Evolutionary conservation across 2,113 vertebrate genomes (phyloP), one percentile per base, ranked within the genome.

Genomic region (Halichoeres trimaculatus): DNA sequence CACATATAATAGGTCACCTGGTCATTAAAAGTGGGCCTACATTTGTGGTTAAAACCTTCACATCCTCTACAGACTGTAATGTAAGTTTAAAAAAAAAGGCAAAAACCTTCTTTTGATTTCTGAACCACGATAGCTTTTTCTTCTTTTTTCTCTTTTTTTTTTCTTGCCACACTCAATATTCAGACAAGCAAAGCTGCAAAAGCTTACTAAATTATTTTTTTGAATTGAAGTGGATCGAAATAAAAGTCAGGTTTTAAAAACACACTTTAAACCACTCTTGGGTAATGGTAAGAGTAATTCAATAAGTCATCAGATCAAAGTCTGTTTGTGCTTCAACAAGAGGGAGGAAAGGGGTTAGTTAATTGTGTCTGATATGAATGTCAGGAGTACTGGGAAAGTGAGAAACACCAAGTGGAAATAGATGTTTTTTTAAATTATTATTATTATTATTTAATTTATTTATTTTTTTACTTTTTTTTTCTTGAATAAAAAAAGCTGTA

Each of bases 251-350:
- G 19, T 59, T 78, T 78, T 41, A 55, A 72, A 70, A 71, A 52
- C 70, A n/a, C 62, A 24, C 68, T 63, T 73, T 34, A 85, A 78
- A 76, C 62, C 55, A 70, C 65, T 70, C 63, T 59, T 5, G 19
- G 2, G 53, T 78, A 65, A 80, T 83, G 77, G 48, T 76, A 70
- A 80, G 72, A 63, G 54, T 65, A 78, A 80, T 68, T 75, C 54
- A 51, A 78, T 52, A 53, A 53, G 24, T 78, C 7, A 22, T 16
- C n/a, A 36, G 64, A 71, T 70, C 69, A 74, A 62, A 74, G 68
- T 73, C 55, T 36, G 10, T 73, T 54, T 14, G 58, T 65, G 34
- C 74, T 70, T 73, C 64, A 64, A 35, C 50, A 16, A n/a, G 8
- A 4, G 30, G 59, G 35, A n/a, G 41, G 22, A 67, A 48, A 52